A percentile compares a stretch with the other conserved stretches of the same genome.
These are phyloP conservation scores for Delphinapterus leucas DNA, from an alignment of 2,113 vertebrate species.

Conservation along the genomic window DNA sequence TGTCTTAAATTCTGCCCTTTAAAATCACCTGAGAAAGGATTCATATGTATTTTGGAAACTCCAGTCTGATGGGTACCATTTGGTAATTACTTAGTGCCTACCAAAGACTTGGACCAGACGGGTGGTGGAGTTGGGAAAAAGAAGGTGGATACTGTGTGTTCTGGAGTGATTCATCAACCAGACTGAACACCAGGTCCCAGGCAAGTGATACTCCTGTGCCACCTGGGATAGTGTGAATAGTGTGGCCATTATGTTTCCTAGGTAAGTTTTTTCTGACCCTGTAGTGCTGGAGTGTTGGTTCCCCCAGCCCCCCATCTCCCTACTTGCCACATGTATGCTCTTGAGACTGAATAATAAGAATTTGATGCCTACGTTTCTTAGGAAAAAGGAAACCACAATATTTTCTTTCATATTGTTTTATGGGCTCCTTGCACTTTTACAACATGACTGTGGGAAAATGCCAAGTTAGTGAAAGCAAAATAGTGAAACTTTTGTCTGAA, in stretches of 20 bases:
- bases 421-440: conserved; percentile 60
- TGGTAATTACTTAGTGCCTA: neutral
- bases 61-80: neutral
- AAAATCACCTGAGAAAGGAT: neutral
- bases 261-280: conserved; percentile 11
- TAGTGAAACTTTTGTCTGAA: conserved; percentile 27
- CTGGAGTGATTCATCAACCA: neutral
- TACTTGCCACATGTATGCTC: neutral
- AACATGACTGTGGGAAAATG: conserved; percentile 54
- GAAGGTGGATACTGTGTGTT: neutral
- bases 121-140: neutral
- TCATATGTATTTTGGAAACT: neutral
- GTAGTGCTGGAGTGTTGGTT: neutral
- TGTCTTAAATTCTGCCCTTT: neutral
- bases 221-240: neutral
- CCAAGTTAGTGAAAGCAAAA: conserved; percentile 9
- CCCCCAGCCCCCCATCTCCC: neutral
- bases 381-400: conserved; percentile 61
- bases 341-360: conserved; percentile 50
- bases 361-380: conserved; percentile 50
- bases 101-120: neutral
- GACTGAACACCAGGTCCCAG: neutral
- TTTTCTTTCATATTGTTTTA: conserved; percentile 66
- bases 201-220: neutral
- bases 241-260: neutral